These are phyloP conservation scores for Lota lota DNA, from an alignment of 2,113 vertebrate genomes.

Conservation along the genomic window DNA sequence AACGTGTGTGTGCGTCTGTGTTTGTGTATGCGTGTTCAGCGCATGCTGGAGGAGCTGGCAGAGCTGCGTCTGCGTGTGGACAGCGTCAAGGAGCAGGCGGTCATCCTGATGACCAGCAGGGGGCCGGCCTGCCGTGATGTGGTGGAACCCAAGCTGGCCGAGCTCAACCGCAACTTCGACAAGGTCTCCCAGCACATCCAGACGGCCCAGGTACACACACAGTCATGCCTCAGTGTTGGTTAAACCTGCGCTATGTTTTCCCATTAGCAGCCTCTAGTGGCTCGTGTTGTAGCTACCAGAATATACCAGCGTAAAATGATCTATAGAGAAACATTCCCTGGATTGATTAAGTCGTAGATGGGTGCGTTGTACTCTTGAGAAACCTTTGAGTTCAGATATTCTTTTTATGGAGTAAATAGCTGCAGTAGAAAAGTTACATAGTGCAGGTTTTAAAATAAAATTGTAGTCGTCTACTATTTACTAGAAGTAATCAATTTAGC, in stretches of 20 bases:
- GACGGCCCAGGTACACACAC: conserved; percentile 79
- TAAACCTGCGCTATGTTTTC: not conserved
- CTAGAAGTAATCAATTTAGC: no score
- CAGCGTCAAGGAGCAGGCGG: conserved; percentile 85
- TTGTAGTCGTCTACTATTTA: no score
- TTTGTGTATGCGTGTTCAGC: conserved; percentile 60
- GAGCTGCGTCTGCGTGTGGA: conserved; percentile 84
- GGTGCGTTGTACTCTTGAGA: no score
- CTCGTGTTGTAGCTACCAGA: no score
- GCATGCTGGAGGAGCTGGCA: conserved; percentile 83
- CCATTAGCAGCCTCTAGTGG: conserved; percentile 28
- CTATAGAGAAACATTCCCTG: no score
- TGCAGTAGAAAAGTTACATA: no score
- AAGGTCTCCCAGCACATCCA: conserved; percentile 94
- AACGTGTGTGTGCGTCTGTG: not conserved
- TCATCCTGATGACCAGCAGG: conserved; percentile 85
- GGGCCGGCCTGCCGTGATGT: conserved; percentile 83
- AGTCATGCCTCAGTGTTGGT: not conserved
- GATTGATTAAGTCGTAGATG: no score
- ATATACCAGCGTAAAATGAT: no score
- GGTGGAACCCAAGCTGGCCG: conserved; percentile 89
- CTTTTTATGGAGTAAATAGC: no score
- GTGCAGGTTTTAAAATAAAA: no score
- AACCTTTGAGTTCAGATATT: no score
- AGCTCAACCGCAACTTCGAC: conserved; percentile 91